Conservation (phyloP, 2,888 invertebrate species). For the Amphipyra berbera region DNA sequence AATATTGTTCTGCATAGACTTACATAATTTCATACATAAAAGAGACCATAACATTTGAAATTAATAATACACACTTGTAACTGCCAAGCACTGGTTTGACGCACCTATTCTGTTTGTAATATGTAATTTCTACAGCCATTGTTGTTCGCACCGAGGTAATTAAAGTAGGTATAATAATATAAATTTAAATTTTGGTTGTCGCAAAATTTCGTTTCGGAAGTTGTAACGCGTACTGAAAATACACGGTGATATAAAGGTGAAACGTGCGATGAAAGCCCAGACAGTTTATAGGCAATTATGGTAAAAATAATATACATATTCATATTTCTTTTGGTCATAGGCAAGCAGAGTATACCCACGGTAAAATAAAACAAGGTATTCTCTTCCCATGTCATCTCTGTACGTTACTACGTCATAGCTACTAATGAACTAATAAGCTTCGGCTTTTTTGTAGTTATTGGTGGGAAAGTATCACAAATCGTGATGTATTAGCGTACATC, state of each 20-base stretch:
- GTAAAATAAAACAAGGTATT: no score
- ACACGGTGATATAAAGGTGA: conserved; percentile 25
- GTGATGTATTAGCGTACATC: no score
- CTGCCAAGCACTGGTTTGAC: conserved; percentile 4
- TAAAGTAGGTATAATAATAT: conserved; percentile 39
- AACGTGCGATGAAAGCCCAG: conserved; percentile 21
- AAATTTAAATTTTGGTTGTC: conserved; percentile 35
- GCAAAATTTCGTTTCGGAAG: conserved; percentile 23
- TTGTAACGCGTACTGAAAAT: conserved; percentile 22
- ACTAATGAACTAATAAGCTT: no score
- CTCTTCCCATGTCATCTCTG: no score
- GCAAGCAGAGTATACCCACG: no score
- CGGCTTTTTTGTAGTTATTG: no score
- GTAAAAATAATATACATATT: conserved; percentile 10
- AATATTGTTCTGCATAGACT: no score
- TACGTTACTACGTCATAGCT: no score
- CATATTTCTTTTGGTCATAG: background rate
- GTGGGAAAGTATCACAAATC: no score
- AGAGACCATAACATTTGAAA: conserved; percentile 16
- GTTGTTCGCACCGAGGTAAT: conserved; percentile 37
- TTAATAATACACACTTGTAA: conserved; percentile 18
- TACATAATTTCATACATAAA: conserved; percentile 15
- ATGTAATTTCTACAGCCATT: conserved; percentile 40
- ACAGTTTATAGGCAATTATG: background rate
- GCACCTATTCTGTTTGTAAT: conserved; percentile 25